Conservation (phyloP, 2,888 invertebrate genomes). For the Onchidella celtica region DNA sequence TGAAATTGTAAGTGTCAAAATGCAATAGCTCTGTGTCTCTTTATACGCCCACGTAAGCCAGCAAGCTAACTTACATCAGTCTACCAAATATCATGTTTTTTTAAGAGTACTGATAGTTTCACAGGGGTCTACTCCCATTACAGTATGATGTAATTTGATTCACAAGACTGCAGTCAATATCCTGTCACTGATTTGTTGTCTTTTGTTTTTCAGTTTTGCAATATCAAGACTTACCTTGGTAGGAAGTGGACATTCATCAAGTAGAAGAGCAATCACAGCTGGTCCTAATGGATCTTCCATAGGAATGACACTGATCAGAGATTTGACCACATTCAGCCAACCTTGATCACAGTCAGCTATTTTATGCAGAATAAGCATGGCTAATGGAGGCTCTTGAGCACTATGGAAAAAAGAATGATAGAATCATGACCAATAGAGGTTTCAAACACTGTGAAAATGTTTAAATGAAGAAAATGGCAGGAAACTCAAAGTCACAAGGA, state of each 20-base stretch:
- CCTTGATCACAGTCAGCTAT: conserved; percentile 87
- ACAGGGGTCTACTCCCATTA: no score
- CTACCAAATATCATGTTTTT: no score
- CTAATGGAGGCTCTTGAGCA: conserved; percentile 91
- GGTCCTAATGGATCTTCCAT: conserved; percentile 90
- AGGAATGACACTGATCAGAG: conserved; percentile 91
- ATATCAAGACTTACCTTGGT: conserved; percentile 84
- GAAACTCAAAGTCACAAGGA: no score
- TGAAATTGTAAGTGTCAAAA: no score
- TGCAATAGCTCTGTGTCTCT: no score
- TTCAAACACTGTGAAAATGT: background rate
- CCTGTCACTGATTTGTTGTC: background rate
- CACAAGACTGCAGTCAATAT: no score
- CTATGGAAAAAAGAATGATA: conserved; percentile 80
- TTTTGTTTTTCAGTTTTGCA: no score
- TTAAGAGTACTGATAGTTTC: no score
- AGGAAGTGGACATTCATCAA: conserved; percentile 95
- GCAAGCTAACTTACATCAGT: no score
- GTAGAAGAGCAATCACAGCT: conserved; percentile 91
- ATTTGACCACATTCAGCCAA: conserved; percentile 92
- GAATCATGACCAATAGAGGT: background rate
- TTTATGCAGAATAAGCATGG: conserved; percentile 89
- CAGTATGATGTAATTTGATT: no score
- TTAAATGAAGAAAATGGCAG: no score
- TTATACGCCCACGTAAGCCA: no score